Evolutionary conservation across 1,140 invertebrate genomes (phyloP), one percentile per base, ranked within the genome.

Genomic region (Cydia amplana): DNA sequence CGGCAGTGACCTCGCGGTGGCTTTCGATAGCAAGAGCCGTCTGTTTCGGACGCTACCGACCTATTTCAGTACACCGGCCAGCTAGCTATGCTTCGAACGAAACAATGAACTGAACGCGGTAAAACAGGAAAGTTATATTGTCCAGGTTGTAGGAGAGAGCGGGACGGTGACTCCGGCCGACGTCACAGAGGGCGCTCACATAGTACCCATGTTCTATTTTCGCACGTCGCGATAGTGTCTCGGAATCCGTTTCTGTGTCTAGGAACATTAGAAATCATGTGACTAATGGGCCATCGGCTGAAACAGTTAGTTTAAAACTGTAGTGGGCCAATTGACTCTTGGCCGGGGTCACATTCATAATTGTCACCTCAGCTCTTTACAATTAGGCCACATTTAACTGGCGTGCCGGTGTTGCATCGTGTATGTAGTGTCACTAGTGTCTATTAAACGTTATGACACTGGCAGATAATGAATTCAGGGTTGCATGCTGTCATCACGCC

Each of bases 161-260:
- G 85, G 84, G 90, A 91, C 83, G 83, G 74, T 80, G 83, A 78
- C 77, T 80, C 75, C 77, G 74, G 83, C 82, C 79, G 83, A 84
- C 89, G 89, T 89, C 89, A 89, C 88, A 83, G 85, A 88, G 87
- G 86, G 88, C 90, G 84, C 86, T 87, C 87, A 84, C 82, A 85
- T 89, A 91, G 87, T 88, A 86, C 85, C 89, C 87, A 88, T 85
- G 86, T 86, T 88, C 90, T 92, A 92, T 92, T 92, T 92, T 83
- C 86, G 88, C 85, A 74, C 89, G 88, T 92, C 90, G 90, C 89
- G 87, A 90, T 89, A 89, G 89, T 92, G 89, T 92, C 90, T 92
- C 90, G 90, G 90, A 91, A 92, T 92, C 90, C 88, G 88, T 87
- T 91, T 87, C 88, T 88, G 85, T 91, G 89, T 92, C 90, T 92